Evolutionary conservation across 2,797 vertebrate species (phyloP).

Genomic region (Sorex maritimensis): DNA sequence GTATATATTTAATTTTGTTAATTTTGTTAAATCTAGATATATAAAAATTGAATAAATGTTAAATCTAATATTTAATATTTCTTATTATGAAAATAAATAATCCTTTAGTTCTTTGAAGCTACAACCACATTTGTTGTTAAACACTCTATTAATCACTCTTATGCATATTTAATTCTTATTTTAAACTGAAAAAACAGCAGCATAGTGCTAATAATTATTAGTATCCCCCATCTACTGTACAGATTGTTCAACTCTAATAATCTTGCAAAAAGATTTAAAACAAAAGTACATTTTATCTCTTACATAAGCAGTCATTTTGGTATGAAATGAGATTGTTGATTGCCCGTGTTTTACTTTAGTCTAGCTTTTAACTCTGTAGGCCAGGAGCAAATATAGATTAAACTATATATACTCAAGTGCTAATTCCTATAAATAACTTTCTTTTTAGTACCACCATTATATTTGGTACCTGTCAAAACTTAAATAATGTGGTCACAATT

Average conservation of each 20-base stretch:
- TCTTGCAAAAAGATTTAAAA: conserved; percentile 1
- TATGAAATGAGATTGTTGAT: not conserved
- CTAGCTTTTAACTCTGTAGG: not conserved
- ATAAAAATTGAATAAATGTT: not conserved
- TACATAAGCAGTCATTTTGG: not conserved
- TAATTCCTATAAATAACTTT: not conserved
- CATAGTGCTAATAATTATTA: not conserved
- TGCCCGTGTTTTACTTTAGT: not conserved
- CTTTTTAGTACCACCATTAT: not conserved
- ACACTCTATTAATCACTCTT: not conserved
- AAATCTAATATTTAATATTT: not conserved
- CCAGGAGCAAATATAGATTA: not conserved
- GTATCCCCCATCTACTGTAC: not conserved
- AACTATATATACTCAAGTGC: not conserved
- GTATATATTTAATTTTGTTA: conserved; percentile 48
- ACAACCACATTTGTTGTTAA: conserved; percentile 13
- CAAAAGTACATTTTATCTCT: not conserved
- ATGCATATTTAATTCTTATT: not conserved
- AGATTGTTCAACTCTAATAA: not conserved
- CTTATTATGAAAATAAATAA: conserved; percentile 40
- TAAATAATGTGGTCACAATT: no score
- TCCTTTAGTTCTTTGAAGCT: conserved; percentile 10
- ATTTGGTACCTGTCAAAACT: not conserved
- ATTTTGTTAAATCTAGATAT: conserved; percentile 57
- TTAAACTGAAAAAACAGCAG: not conserved